phyloP scores from a whole-genome alignment of 2,797 vertebrate genomes.

The Cyprinodon diabolis region DNA sequence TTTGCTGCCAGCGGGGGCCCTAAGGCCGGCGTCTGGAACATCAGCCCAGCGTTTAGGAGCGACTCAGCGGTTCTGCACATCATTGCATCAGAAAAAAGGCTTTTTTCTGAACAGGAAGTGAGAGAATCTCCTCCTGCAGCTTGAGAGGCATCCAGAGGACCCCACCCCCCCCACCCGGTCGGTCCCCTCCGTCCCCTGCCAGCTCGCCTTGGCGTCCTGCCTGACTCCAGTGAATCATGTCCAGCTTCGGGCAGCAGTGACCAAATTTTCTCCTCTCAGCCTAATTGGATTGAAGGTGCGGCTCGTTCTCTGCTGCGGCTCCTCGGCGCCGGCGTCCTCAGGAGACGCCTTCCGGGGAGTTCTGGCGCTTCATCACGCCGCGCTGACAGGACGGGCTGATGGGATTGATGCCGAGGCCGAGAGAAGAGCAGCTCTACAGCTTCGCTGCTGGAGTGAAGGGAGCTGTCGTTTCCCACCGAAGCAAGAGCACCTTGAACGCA shows the following conservation, averaged over 20 bases:
- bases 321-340: constrained; percentile 35
- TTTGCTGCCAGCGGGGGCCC: too few species aligned
- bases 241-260: constrained; percentile 38
- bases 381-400: constrained; percentile 48
- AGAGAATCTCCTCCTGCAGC: constrained; percentile 30
- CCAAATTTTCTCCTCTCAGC: constrained; percentile 56
- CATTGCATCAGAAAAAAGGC: neutral
- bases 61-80: neutral
- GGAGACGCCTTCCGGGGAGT: constrained; percentile 19
- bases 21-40: too few species aligned
- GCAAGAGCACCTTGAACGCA: neutral
- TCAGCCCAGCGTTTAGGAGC: too few species aligned
- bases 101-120: neutral
- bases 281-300: constrained; percentile 60
- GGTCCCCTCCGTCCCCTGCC: constrained; percentile 38
- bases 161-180: constrained; percentile 3
- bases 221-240: constrained; percentile 52
- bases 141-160: neutral
- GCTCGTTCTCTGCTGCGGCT: constrained; percentile 35
- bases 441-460: too few species aligned
- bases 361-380: constrained; percentile 38
- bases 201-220: constrained; percentile 48
- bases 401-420: constrained; percentile 46
- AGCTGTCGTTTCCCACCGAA: neutral
- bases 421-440: neutral